These are phyloP conservation scores for Podarcis siculus DNA, from an alignment of 2,797 vertebrate species.

Conservation along the genomic window DNA sequence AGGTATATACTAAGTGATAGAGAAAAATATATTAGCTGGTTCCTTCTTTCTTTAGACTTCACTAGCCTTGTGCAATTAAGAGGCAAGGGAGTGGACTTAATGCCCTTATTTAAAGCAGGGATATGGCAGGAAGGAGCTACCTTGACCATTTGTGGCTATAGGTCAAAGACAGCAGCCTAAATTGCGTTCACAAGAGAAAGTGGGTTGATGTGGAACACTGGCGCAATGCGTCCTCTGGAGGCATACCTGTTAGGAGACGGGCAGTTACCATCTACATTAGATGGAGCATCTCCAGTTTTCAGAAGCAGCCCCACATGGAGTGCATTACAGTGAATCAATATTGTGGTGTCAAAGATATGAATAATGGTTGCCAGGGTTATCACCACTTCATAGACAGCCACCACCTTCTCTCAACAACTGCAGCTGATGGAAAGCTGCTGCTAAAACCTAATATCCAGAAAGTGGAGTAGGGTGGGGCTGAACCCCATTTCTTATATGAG, in stretches of 20 bases:
- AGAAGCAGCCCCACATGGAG: neutral
- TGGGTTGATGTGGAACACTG: neutral
- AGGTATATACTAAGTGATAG: neutral
- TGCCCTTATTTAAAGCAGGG: neutral
- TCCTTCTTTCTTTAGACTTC: neutral
- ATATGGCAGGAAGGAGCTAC: neutral
- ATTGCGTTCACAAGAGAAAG: neutral
- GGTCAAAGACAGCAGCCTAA: neutral
- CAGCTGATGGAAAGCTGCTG: neutral
- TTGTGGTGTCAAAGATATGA: no score
- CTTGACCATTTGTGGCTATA: no score
- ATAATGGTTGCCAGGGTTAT: no score
- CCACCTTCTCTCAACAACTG: neutral
- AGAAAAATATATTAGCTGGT: neutral
- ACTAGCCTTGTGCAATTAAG: neutral
- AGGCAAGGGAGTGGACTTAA: neutral
- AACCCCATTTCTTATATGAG: neutral
- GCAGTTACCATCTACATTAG: neutral
- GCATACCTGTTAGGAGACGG: neutral
- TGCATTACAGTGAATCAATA: neutral
- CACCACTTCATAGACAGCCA: neutral
- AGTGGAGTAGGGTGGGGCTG: neutral
- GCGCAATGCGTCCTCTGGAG: no score
- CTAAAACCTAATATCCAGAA: neutral
- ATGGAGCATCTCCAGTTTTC: neutral